Evolutionary conservation across 2,113 vertebrate genomes (phyloP), one percentile per base, ranked within the genome.

Genomic region (Oreotrochilus melanogaster): DNA sequence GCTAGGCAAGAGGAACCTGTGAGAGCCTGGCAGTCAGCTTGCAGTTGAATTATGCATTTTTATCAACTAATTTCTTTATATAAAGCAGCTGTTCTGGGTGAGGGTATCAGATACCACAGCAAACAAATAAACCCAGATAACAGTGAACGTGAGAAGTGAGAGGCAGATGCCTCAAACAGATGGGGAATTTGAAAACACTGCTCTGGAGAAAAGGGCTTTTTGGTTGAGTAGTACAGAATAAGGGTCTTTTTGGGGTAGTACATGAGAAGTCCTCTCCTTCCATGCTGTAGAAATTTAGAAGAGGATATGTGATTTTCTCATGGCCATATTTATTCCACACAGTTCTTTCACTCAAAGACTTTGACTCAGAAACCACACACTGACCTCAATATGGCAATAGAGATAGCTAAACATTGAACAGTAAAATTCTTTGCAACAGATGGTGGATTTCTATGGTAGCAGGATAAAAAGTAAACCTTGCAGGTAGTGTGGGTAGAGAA

Each of bases 371-470:
- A 85, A 53, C 1, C 14, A 30, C 37, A 45, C 16, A 14, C 18
- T 50, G 6, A 65, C n/a, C 30, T 80, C n/a, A 62, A 4, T 45
- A 51, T 0, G 0, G 3, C 54, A 80, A 22, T 4, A 37, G 27
- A 47, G 21, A 81, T 2, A 67, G 31, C 33, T 86, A 56, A 42
- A 86, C 51, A 19, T 50, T 37, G 70, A 94, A 42, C 1, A 8
- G 47, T 25, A 51, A 56, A 51, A 17, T 56, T 61, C 21, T 78
- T 61, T 91, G 7, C 18, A 85, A 42, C 18, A 61, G 51, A 42
- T 74, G 54, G 33, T 65, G 14, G 21, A 65, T 93, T 89, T 86
- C 48, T 71, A 6, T 18, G 16, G 8, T 23, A 90, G 61, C 18
- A 80, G 30, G 37, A 57, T 37, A 80, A 78, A 86, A 60, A 80